phyloP scores from a whole-genome alignment of 2,113 vertebrate species.

The Hemiscyllium ocellatum region DNA sequence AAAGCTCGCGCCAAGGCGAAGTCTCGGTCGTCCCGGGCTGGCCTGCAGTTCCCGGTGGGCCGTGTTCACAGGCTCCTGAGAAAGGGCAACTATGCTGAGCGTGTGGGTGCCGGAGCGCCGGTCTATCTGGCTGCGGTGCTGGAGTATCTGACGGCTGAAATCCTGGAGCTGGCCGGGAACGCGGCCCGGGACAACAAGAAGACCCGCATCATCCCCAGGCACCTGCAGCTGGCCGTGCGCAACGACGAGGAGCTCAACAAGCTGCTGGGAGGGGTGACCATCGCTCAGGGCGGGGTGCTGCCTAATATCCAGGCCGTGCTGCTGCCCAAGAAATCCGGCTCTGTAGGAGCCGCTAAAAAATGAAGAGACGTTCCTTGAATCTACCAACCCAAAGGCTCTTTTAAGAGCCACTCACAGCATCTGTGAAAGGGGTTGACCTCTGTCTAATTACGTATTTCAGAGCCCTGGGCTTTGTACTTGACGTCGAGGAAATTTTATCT shows the following conservation, averaged over 20 bases:
- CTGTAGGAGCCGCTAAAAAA: no score
- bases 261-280: conserved; percentile 12
- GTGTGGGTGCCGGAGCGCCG: conserved; percentile 34
- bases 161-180: background rate
- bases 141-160: no score
- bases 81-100: conserved; percentile 59
- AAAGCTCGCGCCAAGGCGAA: no score
- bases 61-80: conserved; percentile 75
- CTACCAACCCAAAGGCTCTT: no score
- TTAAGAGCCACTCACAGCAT: no score
- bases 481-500: no score
- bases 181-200: conserved; percentile 23
- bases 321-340: no score
- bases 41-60: conserved; percentile 84
- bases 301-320: background rate
- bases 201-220: conserved; percentile 22
- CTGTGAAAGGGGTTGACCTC: no score
- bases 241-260: conserved; percentile 31
- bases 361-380: no score
- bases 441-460: no score
- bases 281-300: conserved; percentile 4
- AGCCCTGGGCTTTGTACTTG: no score
- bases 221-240: conserved; percentile 2
- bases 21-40: conserved; percentile 60
- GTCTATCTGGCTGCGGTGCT: no score